phyloP scores from a whole-genome alignment of 1,140 invertebrate genomes.

The Argopecten irradians region DNA sequence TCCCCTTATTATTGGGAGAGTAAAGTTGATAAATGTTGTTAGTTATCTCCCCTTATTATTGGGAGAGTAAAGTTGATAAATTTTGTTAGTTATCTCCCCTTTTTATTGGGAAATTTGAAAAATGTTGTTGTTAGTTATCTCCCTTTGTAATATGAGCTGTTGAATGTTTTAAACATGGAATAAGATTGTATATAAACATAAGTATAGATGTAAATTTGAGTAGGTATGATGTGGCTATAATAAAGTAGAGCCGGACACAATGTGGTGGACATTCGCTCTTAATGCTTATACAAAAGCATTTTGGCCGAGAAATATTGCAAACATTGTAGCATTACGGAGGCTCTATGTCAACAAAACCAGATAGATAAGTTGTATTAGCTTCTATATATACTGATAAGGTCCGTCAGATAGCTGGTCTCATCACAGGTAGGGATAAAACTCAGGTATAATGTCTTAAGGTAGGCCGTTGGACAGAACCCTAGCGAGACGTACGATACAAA shows the following conservation, averaged over 20 bases:
- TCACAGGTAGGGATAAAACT: not conserved
- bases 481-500: not conserved
- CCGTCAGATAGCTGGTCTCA: not conserved
- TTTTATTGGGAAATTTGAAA: too few relatives aligned
- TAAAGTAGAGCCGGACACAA: not conserved
- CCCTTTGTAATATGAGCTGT: not conserved
- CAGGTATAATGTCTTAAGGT: not conserved
- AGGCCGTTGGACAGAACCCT: not conserved
- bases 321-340: slow-evolving; percentile 2
- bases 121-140: too few relatives aligned
- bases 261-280: not conserved
- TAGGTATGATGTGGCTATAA: not conserved
- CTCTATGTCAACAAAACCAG: not conserved
- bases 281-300: not conserved
- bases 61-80: too few relatives aligned
- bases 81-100: too few relatives aligned
- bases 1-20: too few relatives aligned
- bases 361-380: slow-evolving; percentile 9
- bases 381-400: not conserved
- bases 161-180: not conserved
- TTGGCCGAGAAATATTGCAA: slow-evolving; percentile 15
- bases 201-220: not conserved
- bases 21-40: too few relatives aligned
- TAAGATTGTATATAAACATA: not conserved
- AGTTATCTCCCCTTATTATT: too few relatives aligned